phyloP scores from a whole-genome alignment of 2,797 vertebrate genomes.

The Gymnoscopelus braueri region DNA sequence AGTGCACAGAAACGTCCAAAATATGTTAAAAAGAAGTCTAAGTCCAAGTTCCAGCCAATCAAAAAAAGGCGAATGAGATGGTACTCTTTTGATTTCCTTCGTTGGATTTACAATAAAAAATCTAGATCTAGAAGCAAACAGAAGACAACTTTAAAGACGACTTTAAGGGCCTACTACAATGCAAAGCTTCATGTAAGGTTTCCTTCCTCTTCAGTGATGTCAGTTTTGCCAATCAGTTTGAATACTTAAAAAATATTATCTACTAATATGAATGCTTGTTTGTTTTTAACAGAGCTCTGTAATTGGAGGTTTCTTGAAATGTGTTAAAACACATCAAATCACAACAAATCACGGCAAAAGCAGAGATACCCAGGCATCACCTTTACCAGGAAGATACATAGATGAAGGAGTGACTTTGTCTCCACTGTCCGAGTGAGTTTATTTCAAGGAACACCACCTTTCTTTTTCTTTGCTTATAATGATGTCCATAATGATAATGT shows the following conservation, averaged over 20 bases:
- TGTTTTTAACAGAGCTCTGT: constrained; percentile 75
- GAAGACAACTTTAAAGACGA: neutral
- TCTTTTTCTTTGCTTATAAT: neutral
- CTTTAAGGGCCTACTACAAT: neutral
- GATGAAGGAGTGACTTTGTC: constrained; percentile 28
- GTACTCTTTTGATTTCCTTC: constrained; percentile 73
- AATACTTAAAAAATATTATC: neutral
- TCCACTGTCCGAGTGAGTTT: constrained; percentile 64
- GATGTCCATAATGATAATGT: neutral
- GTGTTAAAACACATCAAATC: constrained; percentile 50
- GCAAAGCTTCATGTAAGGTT: constrained; percentile 58
- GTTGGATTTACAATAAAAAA: constrained; percentile 68
- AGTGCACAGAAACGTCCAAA: too few species aligned
- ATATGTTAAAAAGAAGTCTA: too few species aligned
- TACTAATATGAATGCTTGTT: neutral
- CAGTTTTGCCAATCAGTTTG: neutral
- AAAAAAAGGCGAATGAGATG: constrained; percentile 43
- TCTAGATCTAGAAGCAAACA: constrained; percentile 59
- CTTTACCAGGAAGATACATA: constrained; percentile 41
- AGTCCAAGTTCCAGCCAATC: too few species aligned
- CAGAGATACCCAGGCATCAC: neutral
- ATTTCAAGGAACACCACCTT: neutral
- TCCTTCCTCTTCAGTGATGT: neutral
- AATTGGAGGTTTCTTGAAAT: constrained; percentile 86
- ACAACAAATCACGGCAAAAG: constrained; percentile 42